Evolutionary conservation across 2,797 vertebrate genomes (phyloP), one percentile per base, ranked within the genome.

Genomic region (Crenuchus spilurus): DNA sequence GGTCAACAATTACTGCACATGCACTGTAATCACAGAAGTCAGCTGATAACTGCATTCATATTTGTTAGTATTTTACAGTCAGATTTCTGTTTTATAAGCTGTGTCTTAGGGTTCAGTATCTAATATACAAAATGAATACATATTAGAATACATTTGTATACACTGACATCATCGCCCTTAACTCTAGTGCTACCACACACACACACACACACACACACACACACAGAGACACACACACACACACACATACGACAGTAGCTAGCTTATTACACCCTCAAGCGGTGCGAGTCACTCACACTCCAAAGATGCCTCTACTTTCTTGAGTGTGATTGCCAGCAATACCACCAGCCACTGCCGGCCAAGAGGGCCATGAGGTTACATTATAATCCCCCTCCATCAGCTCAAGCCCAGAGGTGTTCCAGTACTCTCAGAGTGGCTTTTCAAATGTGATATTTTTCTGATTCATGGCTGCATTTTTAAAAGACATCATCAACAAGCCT

Each of bases 261-360:
- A 37, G 67, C 57, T 75, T 71, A 72, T 67, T 79, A 75, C 48
- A 60, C 39, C 61, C 72, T 75, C 49, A 70, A 65, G 72, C 60
- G 4, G 54, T 71, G 42, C 33, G 22, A 71, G 52, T 76, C 51
- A 31, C 30, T 42, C 37, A 62, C 48, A 35, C 63, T 41, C 62
- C 28, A 70, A 30, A 70, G 18, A 26, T 24, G 18, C 46, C 49
- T 73, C 35, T 39, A 30, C 48, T 70, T 39, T 64, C 52, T 41
- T 58, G 33, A n/a, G 16, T 65, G 44, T 35, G 39, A 74, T 51
- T 70, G 70, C 31, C 49, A 68, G 60, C 57, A 68, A 49, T 57
- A 39, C 68, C 72, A 61, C 72, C 68, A 75, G 28, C 35, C 54
- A 49, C 42, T 67, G 37, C 65, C 26, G 44, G 2, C 65, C 24